phyloP scores from a whole-genome alignment of 1,140 invertebrate genomes.

The Papilio aristodemus region DNA sequence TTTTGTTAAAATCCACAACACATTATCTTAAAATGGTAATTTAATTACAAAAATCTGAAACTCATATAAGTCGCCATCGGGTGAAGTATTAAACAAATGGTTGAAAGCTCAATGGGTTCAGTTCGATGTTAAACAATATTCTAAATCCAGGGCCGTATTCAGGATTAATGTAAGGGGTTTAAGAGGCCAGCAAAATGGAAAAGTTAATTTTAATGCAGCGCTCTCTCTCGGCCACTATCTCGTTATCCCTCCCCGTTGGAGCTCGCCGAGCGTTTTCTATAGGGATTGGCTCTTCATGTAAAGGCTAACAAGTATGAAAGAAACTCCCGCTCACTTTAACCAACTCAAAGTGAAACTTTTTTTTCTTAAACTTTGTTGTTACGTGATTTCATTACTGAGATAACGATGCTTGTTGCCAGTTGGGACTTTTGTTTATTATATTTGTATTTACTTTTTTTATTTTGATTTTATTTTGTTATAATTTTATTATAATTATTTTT shows the following conservation, averaged over 20 bases:
- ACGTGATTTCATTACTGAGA: conserved; percentile 32
- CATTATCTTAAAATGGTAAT: not conserved
- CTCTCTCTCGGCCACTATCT: conserved; percentile 47
- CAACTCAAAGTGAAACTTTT: conserved; percentile 24
- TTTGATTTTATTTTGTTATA: no score
- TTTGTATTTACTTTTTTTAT: not conserved
- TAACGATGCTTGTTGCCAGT: conserved; percentile 29
- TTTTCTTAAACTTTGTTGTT: conserved; percentile 26
- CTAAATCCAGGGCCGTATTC: conserved; percentile 41
- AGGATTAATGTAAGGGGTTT: conserved; percentile 49
- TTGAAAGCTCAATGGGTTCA: conserved; percentile 10
- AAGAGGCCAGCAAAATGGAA: conserved; percentile 53
- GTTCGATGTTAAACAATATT: conserved; percentile 28
- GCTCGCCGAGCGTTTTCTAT: conserved; percentile 42
- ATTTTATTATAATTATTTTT: no score
- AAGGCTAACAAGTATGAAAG: conserved; percentile 32
- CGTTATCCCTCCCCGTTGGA: conserved; percentile 45
- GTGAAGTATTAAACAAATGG: conserved; percentile 9
- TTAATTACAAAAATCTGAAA: not conserved
- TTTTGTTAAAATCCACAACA: not conserved
- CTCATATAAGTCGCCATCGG: conserved; percentile 1
- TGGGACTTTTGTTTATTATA: no score
- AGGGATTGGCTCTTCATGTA: conserved; percentile 44
- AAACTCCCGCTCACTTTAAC: conserved; percentile 27
- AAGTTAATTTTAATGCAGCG: conserved; percentile 63